Conservation (phyloP, 2,797 vertebrate species). For the Triplophysa yarkandensis region DNA sequence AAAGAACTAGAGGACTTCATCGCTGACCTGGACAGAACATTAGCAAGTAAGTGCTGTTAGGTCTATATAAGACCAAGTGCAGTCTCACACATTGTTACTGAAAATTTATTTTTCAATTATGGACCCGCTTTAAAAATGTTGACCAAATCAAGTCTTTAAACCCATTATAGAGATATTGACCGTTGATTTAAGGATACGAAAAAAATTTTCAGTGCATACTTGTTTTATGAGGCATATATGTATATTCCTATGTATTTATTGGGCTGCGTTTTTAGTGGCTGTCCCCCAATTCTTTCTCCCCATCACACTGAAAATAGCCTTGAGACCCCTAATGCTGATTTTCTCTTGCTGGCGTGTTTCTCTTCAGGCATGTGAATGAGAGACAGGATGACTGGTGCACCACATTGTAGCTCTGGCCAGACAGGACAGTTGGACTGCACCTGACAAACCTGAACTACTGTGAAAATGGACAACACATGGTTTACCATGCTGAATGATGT, state of each 20-base stretch:
- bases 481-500: neutral
- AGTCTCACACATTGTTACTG: too few species aligned
- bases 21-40: conserved; percentile 92
- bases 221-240: conserved; percentile 14
- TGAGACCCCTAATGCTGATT: conserved; percentile 58
- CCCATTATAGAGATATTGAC: too few species aligned
- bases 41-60: conserved; percentile 86
- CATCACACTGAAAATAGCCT: conserved; percentile 62
- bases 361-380: conserved; percentile 76
- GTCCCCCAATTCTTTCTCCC: conserved; percentile 26
- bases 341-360: conserved; percentile 53
- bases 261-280: conserved; percentile 58
- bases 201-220: too few species aligned
- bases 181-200: too few species aligned
- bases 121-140: too few species aligned
- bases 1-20: conserved; percentile 98
- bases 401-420: conserved; percentile 59
- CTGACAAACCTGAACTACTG: conserved; percentile 31
- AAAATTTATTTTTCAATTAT: too few species aligned
- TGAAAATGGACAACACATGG: conserved; percentile 28
- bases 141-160: too few species aligned
- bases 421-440: conserved; percentile 48
- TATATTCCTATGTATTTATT: conserved; percentile 57
- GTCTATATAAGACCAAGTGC: neutral
- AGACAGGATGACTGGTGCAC: conserved; percentile 49